Conservation (phyloP, 2,888 invertebrate species). For the Melolontha melolontha region DNA sequence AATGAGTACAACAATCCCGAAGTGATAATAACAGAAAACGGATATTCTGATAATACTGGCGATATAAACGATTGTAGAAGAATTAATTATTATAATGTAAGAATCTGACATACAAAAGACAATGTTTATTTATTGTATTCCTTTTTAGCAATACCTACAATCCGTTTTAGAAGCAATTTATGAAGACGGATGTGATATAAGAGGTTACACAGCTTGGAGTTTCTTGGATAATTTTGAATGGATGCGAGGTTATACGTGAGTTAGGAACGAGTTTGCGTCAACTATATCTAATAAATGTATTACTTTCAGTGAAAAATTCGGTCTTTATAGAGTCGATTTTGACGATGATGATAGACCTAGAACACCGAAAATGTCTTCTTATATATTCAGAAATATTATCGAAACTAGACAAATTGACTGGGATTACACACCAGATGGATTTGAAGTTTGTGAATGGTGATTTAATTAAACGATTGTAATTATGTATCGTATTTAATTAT, state of each 20-base stretch:
- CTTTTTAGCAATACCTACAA: constrained; percentile 61
- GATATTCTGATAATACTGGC: constrained; percentile 64
- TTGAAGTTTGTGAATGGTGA: constrained; percentile 4
- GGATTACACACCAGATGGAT: constrained; percentile 60
- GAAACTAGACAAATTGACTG: constrained; percentile 50
- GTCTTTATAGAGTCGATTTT: constrained; percentile 26
- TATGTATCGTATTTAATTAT: too few species aligned
- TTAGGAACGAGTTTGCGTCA: not conserved
- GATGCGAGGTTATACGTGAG: constrained; percentile 77
- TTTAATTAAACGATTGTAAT: too few species aligned
- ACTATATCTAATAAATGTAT: not conserved
- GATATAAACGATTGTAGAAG: constrained; percentile 57
- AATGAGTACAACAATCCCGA: constrained; percentile 55
- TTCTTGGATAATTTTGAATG: constrained; percentile 85
- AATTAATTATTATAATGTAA: constrained; percentile 47
- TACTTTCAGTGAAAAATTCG: constrained; percentile 27
- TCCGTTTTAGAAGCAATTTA: constrained; percentile 65
- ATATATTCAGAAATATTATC: constrained; percentile 28
- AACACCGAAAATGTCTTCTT: constrained; percentile 32
- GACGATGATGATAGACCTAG: constrained; percentile 9
- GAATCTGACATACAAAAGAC: not conserved
- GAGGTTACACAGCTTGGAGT: constrained; percentile 80
- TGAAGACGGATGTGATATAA: constrained; percentile 69
- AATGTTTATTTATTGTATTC: too few species aligned
- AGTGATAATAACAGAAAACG: constrained; percentile 70